Conservation (phyloP, 2,888 invertebrate genomes). For the Apodemia duryi region DNA sequence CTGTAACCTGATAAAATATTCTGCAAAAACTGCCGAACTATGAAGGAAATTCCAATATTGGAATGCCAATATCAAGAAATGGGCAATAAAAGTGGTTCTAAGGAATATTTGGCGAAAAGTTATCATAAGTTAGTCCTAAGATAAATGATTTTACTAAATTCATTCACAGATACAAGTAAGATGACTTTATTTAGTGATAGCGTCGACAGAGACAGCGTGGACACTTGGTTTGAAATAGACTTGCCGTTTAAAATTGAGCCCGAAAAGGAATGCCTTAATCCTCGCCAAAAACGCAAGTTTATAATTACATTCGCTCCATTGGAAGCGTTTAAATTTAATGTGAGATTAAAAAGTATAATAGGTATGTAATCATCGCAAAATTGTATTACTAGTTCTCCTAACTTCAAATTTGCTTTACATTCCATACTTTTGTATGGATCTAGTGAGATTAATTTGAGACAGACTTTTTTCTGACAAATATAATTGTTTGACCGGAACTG, state of each 20-base stretch:
- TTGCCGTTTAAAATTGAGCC: constrained; percentile 77
- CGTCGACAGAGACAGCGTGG: constrained; percentile 53
- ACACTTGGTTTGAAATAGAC: constrained; percentile 65
- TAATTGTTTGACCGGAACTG: no score
- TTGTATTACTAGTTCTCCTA: neutral
- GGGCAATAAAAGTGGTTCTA: no score
- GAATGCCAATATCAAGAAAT: no score
- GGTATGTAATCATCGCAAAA: constrained; percentile 40
- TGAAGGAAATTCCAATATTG: no score
- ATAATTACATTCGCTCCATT: constrained; percentile 76
- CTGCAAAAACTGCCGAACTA: no score
- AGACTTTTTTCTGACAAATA: no score
- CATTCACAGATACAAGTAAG: constrained; percentile 48
- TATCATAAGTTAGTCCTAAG: no score
- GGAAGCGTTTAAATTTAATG: constrained; percentile 73
- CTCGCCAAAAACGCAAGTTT: constrained; percentile 58
- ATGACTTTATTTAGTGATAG: constrained; percentile 61
- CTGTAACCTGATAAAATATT: no score
- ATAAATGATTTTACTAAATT: neutral
- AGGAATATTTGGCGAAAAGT: no score
- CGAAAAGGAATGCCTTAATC: constrained; percentile 56
- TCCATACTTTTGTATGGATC: no score
- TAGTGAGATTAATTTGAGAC: no score
- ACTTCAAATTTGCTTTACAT: neutral
- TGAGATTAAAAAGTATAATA: constrained; percentile 57